These are phyloP conservation scores for Pseudomugil tenellus DNA, from an alignment of 2,797 vertebrate species.

Conservation along the genomic window DNA sequence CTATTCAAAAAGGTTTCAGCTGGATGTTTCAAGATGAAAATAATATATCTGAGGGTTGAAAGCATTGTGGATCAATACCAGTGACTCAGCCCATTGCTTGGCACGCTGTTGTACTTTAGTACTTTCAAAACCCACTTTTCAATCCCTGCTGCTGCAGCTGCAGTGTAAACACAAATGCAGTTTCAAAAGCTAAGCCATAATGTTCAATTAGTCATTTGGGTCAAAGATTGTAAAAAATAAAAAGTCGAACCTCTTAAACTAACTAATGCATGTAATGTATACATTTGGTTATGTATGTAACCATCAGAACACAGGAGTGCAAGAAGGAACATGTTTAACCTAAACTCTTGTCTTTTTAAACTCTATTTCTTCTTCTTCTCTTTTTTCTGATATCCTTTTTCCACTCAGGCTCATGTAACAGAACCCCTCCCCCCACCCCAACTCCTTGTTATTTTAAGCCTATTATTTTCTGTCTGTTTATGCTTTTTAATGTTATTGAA, in stretches of 20 bases:
- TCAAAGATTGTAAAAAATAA: not conserved
- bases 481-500: not conserved
- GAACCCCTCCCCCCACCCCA: not conserved
- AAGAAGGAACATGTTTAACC: not conserved
- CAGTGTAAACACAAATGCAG: slow-evolving; percentile 21
- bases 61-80: slow-evolving; percentile 44
- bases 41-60: slow-evolving; percentile 34
- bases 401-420: slow-evolving; percentile 3
- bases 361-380: not conserved
- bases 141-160: slow-evolving; percentile 16
- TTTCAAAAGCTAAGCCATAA: slow-evolving; percentile 18
- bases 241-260: too few relatives aligned
- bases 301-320: not conserved
- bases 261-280: too few relatives aligned
- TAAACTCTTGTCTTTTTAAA: not conserved
- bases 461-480: not conserved
- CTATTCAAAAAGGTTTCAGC: slow-evolving; percentile 29
- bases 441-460: not conserved
- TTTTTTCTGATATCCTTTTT: not conserved
- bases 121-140: slow-evolving; percentile 37
- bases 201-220: slow-evolving; percentile 11
- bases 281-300: not conserved
- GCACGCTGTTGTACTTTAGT: slow-evolving; percentile 33
- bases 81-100: slow-evolving; percentile 51
- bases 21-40: slow-evolving; percentile 26